A percentile compares a stretch with the other conserved stretches of the same genome.
Conservation (phyloP, 2,797 vertebrate genomes). For the Pterois miles region DNA sequence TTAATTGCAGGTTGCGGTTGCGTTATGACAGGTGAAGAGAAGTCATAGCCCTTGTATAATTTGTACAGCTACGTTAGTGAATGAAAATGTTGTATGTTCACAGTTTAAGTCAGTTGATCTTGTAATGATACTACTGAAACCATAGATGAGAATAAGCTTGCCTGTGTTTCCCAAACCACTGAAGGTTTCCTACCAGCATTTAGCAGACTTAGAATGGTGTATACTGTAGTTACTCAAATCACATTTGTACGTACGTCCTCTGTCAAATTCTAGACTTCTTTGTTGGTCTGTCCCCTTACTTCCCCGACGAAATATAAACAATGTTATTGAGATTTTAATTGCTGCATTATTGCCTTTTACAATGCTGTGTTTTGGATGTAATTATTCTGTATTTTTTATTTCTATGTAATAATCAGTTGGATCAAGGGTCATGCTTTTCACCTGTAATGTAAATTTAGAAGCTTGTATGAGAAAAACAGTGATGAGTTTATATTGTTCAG, state of each 20-base stretch:
- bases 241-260: conserved; percentile 79
- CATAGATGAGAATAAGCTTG: conserved; percentile 82
- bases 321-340: conserved; percentile 83
- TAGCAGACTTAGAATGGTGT: conserved; percentile 81
- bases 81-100: conserved; percentile 81
- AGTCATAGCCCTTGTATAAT: conserved; percentile 79
- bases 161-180: conserved; percentile 81
- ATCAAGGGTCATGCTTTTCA: conserved; percentile 83
- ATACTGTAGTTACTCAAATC: conserved; percentile 79
- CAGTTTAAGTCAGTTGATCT: conserved; percentile 78
- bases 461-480: conserved; percentile 65
- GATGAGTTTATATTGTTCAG: conserved; percentile 48
- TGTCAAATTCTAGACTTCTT: conserved; percentile 74
- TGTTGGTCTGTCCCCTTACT: conserved; percentile 72
- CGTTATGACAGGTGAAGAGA: conserved; percentile 67
- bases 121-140: conserved; percentile 81
- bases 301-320: conserved; percentile 79
- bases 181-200: conserved; percentile 86
- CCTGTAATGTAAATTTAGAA: conserved; percentile 70
- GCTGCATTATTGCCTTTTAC: conserved; percentile 88
- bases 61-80: conserved; percentile 84
- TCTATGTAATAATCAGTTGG: conserved; percentile 82
- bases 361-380: conserved; percentile 88
- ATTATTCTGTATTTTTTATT: conserved; percentile 87
- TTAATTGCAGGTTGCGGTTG: conserved; percentile 62